Conservation (phyloP, 2,797 vertebrate genomes). For the Malurus leucopterus region DNA sequence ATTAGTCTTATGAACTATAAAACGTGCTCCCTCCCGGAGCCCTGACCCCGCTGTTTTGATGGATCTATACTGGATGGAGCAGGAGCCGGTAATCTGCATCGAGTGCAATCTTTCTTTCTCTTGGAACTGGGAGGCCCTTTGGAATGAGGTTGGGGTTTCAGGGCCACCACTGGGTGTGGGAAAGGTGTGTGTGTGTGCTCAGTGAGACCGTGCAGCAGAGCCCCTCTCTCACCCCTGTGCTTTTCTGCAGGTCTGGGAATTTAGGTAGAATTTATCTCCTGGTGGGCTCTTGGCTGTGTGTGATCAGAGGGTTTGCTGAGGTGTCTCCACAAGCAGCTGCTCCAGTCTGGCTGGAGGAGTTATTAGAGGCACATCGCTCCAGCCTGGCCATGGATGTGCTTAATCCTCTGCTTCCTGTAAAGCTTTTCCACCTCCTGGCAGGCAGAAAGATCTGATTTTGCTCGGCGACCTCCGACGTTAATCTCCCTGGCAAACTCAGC, state of each 20-base stretch:
- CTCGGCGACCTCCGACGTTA: neutral
- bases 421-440: neutral
- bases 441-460: slow-evolving; percentile 9
- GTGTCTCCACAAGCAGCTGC: neutral
- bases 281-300: neutral
- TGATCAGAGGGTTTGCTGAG: neutral
- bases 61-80: slow-evolving; percentile 73
- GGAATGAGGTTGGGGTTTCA: neutral
- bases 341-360: neutral
- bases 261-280: neutral
- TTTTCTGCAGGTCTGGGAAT: neutral
- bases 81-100: slow-evolving; percentile 70
- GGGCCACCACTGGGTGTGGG: neutral
- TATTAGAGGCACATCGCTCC: neutral
- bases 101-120: slow-evolving; percentile 74
- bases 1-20: slow-evolving; percentile 54
- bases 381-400: neutral
- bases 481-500: neutral
- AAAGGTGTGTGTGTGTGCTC: neutral
- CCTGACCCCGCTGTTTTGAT: slow-evolving; percentile 71
- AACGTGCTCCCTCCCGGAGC: slow-evolving; percentile 21
- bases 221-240: rapidly evolving
- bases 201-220: rapidly evolving
- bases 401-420: slow-evolving; percentile 12
- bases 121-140: neutral